Conservation (phyloP, 2,888 invertebrate species). For the Drosophila pegasa region DNA sequence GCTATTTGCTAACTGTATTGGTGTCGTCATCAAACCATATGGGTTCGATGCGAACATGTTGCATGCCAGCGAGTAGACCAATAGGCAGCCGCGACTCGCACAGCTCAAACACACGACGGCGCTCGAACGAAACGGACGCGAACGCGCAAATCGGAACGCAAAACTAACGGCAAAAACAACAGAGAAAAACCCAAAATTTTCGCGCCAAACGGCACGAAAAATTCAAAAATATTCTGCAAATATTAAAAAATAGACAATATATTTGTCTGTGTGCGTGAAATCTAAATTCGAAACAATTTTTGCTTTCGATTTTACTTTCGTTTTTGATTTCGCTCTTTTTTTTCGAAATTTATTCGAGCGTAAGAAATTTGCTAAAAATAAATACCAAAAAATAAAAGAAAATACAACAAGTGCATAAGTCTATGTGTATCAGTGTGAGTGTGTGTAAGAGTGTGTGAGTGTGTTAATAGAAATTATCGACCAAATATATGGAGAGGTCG, state of each 20-base stretch:
- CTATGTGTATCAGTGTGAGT: slow-evolving; percentile 15
- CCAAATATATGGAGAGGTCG: slow-evolving; percentile 63
- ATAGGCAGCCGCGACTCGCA: slow-evolving; percentile 20
- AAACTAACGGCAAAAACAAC: slow-evolving; percentile 34
- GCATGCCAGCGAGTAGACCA: slow-evolving; percentile 3
- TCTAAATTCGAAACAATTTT: background rate
- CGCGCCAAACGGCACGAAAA: slow-evolving; percentile 26
- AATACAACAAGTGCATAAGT: slow-evolving; percentile 46
- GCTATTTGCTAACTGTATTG: background rate
- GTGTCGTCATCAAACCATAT: slow-evolving; percentile 73
- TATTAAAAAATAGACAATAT: background rate
- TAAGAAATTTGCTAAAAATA: slow-evolving; percentile 53
- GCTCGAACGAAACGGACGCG: slow-evolving; percentile 78
- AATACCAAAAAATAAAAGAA: slow-evolving; percentile 1
- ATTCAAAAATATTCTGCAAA: slow-evolving; percentile 21
- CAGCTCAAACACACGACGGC: slow-evolving; percentile 71
- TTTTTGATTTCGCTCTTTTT: slow-evolving; percentile 18
- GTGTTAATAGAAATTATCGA: slow-evolving; percentile 64
- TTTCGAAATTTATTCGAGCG: slow-evolving; percentile 33
- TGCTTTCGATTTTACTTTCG: background rate
- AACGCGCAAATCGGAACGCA: slow-evolving; percentile 55
- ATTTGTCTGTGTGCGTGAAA: background rate
- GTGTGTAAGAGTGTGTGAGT: slow-evolving; percentile 25
- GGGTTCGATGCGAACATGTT: slow-evolving; percentile 38
- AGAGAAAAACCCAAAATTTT: slow-evolving; percentile 33